phyloP scores from a whole-genome alignment of 2,797 vertebrate genomes.

The Picus viridis region DNA sequence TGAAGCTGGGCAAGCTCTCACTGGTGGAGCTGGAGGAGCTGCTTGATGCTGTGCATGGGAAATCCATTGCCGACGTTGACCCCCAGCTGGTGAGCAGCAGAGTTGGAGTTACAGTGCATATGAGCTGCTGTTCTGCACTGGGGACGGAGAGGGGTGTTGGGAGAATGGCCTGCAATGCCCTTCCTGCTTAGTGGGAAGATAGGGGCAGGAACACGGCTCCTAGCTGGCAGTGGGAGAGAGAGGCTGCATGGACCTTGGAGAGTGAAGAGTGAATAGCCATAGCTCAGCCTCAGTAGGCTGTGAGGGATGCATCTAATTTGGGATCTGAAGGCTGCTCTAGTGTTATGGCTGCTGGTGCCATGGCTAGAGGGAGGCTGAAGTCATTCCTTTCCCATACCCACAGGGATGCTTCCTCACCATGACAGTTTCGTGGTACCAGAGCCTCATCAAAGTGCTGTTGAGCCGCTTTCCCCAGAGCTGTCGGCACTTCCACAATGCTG shows the following conservation, averaged over 20 bases:
- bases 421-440: constrained; percentile 98
- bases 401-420: constrained; percentile 97
- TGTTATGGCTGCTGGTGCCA: not conserved
- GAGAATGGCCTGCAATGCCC: not conserved
- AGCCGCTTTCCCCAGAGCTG: constrained; percentile 97
- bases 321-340: not conserved
- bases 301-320: not conserved
- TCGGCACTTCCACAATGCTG: constrained; percentile 90
- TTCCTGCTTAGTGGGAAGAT: not conserved
- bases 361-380: not conserved
- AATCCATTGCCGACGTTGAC: constrained; percentile 93
- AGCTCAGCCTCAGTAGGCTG: not conserved
- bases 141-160: not conserved
- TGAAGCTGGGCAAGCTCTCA: constrained; percentile 90
- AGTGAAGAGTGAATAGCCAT: not conserved
- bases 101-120: not conserved
- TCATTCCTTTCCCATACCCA: not conserved
- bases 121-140: not conserved
- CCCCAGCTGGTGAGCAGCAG: constrained; percentile 89
- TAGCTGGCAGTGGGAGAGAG: not conserved
- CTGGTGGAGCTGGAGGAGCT: constrained; percentile 95
- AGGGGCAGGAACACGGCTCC: not conserved
- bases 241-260: not conserved
- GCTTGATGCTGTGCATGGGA: constrained; percentile 91
- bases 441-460: constrained; percentile 94